Evolutionary conservation across 2,797 vertebrate species (phyloP).

Genomic region (Danio choprae): DNA sequence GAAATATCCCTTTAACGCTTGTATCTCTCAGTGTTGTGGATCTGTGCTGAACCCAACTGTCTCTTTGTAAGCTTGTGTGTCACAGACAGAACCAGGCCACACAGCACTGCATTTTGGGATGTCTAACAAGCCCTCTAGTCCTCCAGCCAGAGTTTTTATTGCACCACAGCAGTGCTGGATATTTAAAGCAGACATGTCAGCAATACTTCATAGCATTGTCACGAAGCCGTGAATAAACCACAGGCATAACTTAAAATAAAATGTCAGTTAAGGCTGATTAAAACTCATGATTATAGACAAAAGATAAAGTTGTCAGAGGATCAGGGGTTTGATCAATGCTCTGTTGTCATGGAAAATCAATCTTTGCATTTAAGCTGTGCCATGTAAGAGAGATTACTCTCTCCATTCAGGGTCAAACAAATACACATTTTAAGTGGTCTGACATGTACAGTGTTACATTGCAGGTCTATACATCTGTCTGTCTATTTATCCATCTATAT

Average conservation of each 20-base stretch:
- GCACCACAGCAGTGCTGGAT: neutral
- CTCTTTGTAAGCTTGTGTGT: neutral
- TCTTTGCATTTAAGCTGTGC: slow-evolving; percentile 2
- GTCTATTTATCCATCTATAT: too few relatives aligned
- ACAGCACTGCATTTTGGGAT: slow-evolving; percentile 35
- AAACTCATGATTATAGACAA: neutral
- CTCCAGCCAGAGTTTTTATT: neutral
- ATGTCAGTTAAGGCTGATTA: neutral
- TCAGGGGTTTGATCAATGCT: neutral
- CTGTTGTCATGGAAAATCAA: slow-evolving; percentile 25
- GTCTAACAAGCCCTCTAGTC: slow-evolving; percentile 24
- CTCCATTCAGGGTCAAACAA: neutral
- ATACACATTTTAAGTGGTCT: neutral
- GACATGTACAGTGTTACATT: neutral
- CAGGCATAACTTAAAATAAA: neutral
- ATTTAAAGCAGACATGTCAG: slow-evolving; percentile 33
- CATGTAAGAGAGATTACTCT: neutral
- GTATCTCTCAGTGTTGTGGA: slow-evolving; percentile 8
- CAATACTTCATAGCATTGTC: neutral
- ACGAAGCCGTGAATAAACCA: slow-evolving; percentile 4
- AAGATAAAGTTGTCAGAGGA: neutral
- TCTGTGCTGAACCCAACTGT: slow-evolving; percentile 6
- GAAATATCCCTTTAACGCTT: neutral
- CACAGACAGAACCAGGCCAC: slow-evolving; percentile 44
- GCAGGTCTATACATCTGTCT: too few relatives aligned